A percentile compares a stretch with the other conserved stretches of the same genome.
Evolutionary conservation across 2,113 vertebrate genomes (phyloP).

Genomic region (Trematomus loennbergii): DNA sequence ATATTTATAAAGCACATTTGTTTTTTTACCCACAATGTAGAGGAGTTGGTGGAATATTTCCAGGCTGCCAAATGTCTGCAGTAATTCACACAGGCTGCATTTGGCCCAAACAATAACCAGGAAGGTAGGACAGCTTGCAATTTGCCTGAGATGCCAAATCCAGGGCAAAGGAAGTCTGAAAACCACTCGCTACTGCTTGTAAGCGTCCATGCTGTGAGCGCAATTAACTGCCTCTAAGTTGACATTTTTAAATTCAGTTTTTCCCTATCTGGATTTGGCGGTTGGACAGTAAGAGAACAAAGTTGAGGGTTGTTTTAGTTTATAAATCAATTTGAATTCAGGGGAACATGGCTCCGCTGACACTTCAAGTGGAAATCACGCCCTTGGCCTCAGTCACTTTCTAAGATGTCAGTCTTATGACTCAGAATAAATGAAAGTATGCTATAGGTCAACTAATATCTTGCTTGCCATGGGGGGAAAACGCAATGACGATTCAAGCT

Average conservation of each 20-base stretch:
- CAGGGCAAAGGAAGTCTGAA: too few relatives aligned
- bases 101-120: not conserved
- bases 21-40: not conserved
- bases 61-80: not conserved
- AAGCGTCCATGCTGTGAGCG: not conserved
- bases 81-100: not conserved
- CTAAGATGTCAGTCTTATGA: not conserved
- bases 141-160: not conserved
- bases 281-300: not conserved
- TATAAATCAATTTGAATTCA: not conserved
- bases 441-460: not conserved
- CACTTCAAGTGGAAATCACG: not conserved
- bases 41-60: not conserved
- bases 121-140: not conserved
- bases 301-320: not conserved
- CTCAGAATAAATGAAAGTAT: constrained; percentile 25
- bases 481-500: not conserved
- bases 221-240: not conserved
- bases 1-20: rapidly evolving
- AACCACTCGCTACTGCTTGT: not conserved
- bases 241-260: not conserved
- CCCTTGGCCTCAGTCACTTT: not conserved
- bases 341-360: not conserved
- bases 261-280: not conserved
- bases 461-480: not conserved